Evolutionary conservation across 2,888 invertebrate genomes (phyloP), one percentile per base, ranked within the genome.

Genomic region (Lacanobia wlatinum): DNA sequence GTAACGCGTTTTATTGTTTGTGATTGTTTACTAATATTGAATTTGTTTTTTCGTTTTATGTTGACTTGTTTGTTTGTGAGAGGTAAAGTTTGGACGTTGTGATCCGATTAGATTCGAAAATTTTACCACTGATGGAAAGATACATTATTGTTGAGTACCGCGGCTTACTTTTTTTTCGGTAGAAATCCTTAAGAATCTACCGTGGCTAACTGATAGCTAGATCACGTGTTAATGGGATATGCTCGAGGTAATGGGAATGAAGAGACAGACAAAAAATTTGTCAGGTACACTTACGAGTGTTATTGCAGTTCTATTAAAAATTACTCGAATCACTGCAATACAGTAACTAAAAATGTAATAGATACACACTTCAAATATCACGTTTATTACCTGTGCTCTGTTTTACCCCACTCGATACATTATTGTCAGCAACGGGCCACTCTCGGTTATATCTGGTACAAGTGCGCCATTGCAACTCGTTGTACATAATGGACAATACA

Each of bases 401-500:
- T 40, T 21, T 40, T 38, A 50, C 7, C 34, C 21, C 34, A 6
- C n/a, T 58, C 43, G 16, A 64, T 16, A 74, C 12, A 46, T 34
- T 53, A 46, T 53, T 53, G 50, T 23, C 9, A 23, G 43, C 8
- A 28, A 14, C 66, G 28, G n/a, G 53, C 21, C 59, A 60, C 70
- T 59, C 48, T 48, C 40, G 7, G 12, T 48, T 55, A 38, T 10
- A 58, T 28, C 60, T 21, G 40, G 48, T 34, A 38, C 62, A 62
- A 77, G 58, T 50, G 58, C 53, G 40, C 63, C 60, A 28, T 40
- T 55, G 50, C 40, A 46, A 18, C 52, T 43, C 34, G 50, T 43
- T 48, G 18, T 59, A n/a, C 52, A 38, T 73, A 55, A 56, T 64
- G 64, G 78, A 53, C 53, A 23, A 7, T 16, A 50, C 56, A 79